Conservation (phyloP, 2,888 invertebrate species). For the Nephrotoma guestfalica region DNA sequence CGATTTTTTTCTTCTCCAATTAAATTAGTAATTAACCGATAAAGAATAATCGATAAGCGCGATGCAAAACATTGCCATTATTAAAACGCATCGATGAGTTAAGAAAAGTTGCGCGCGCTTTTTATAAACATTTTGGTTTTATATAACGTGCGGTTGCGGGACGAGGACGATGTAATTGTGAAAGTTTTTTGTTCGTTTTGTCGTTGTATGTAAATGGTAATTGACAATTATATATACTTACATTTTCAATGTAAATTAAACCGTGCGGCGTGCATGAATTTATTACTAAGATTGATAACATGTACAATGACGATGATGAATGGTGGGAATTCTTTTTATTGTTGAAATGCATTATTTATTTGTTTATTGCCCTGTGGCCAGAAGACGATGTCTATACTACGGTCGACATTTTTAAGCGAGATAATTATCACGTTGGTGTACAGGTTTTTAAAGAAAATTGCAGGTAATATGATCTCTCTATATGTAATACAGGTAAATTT, state of each 20-base stretch:
- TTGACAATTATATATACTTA: not conserved
- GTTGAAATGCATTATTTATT: not conserved
- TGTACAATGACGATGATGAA: not conserved
- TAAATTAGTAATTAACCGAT: not conserved
- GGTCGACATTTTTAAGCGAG: not conserved
- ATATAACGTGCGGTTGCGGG: not conserved
- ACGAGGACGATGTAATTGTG: not conserved
- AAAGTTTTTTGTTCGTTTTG: not conserved
- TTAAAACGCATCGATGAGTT: not conserved
- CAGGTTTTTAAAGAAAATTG: not conserved
- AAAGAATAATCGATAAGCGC: not conserved
- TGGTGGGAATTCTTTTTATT: not conserved
- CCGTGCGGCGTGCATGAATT: not conserved
- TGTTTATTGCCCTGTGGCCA: not conserved
- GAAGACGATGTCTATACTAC: not conserved
- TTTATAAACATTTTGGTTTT: not conserved
- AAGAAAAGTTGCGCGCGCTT: not conserved
- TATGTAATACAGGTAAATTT: no score
- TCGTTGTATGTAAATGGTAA: not conserved
- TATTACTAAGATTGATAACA: not conserved
- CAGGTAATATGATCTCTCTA: no score
- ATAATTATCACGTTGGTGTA: not conserved
- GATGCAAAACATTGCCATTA: not conserved
- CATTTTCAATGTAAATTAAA: not conserved
- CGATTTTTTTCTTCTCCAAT: no score